phyloP scores from a whole-genome alignment of 2,888 invertebrate genomes.

The Drosophila meridiana region DNA sequence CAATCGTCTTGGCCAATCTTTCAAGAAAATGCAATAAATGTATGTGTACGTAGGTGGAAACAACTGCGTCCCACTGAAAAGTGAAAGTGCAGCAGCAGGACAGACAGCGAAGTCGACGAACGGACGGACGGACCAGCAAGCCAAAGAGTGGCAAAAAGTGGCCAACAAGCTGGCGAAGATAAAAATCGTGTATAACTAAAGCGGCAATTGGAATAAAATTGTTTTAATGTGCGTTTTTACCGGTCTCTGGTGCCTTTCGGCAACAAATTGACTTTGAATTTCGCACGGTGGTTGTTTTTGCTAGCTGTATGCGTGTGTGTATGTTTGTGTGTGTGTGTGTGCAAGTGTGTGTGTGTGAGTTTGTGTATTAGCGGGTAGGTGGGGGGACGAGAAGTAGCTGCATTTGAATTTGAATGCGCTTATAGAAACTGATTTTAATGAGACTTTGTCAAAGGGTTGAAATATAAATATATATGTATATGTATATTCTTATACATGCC shows the following conservation, averaged over 20 bases:
- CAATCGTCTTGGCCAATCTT: slow-evolving; percentile 7
- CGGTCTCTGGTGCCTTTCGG: slow-evolving; percentile 38
- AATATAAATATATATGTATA: slow-evolving; percentile 1
- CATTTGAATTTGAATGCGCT: slow-evolving; percentile 49
- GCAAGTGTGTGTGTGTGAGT: slow-evolving; percentile 10
- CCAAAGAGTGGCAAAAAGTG: slow-evolving; percentile 25
- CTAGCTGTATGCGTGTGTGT: background rate
- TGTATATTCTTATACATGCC: background rate
- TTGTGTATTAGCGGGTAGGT: slow-evolving; percentile 22
- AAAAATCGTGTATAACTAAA: slow-evolving; percentile 14
- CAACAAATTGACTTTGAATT: slow-evolving; percentile 65
- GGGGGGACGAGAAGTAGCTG: slow-evolving; percentile 8
- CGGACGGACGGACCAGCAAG: slow-evolving; percentile 13
- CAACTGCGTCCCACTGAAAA: slow-evolving; percentile 77
- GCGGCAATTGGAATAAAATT: slow-evolving; percentile 4
- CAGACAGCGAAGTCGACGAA: slow-evolving; percentile 17
- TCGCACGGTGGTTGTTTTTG: slow-evolving; percentile 70
- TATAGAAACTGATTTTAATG: slow-evolving; percentile 40
- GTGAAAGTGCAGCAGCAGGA: slow-evolving; percentile 71
- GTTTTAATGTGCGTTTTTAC: slow-evolving; percentile 38
- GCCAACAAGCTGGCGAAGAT: slow-evolving; percentile 12
- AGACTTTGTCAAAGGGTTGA: slow-evolving; percentile 23
- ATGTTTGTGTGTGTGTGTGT: background rate
- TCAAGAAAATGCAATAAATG: slow-evolving; percentile 56
- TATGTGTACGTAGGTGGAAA: slow-evolving; percentile 58